Percentiles rank a stretch among this genome's conserved stretches.
Conservation (phyloP, 1,140 invertebrate species). For the Drosophila micromelanica region DNA sequence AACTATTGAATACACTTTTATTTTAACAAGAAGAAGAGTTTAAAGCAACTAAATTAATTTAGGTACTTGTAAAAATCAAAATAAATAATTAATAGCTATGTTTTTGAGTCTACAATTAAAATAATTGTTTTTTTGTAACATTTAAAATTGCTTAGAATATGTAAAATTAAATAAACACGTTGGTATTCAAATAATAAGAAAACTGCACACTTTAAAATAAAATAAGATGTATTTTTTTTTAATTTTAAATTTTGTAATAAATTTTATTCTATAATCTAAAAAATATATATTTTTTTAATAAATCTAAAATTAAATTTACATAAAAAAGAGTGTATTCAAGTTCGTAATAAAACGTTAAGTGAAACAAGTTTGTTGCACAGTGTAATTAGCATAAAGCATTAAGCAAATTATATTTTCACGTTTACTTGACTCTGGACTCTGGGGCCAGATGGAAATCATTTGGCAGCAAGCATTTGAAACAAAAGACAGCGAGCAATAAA, state of each 20-base stretch:
- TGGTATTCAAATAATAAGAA: too few species aligned
- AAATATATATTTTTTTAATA: slow-evolving; percentile 4
- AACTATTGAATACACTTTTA: background rate
- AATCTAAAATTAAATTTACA: background rate
- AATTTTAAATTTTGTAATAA: too few species aligned
- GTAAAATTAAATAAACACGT: too few species aligned
- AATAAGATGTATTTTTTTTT: too few species aligned
- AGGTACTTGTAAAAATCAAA: too few species aligned
- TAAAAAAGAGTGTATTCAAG: background rate
- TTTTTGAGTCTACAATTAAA: too few species aligned
- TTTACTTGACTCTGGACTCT: slow-evolving; percentile 61
- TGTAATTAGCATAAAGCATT: slow-evolving; percentile 47
- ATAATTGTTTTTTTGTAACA: too few species aligned
- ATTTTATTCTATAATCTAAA: background rate
- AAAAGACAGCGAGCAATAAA: slow-evolving; percentile 75
- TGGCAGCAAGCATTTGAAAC: slow-evolving; percentile 67
- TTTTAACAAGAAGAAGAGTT: background rate
- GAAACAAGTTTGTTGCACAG: slow-evolving; percentile 24
- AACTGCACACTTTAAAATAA: too few species aligned
- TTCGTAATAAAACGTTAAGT: background rate
- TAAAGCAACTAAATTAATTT: too few species aligned
- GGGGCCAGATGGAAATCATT: slow-evolving; percentile 45
- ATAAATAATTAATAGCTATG: too few species aligned
- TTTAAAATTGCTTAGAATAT: too few species aligned
- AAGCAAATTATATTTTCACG: slow-evolving; percentile 44